phyloP scores from a whole-genome alignment of 2,797 vertebrate genomes.

The Sorex maritimensis region DNA sequence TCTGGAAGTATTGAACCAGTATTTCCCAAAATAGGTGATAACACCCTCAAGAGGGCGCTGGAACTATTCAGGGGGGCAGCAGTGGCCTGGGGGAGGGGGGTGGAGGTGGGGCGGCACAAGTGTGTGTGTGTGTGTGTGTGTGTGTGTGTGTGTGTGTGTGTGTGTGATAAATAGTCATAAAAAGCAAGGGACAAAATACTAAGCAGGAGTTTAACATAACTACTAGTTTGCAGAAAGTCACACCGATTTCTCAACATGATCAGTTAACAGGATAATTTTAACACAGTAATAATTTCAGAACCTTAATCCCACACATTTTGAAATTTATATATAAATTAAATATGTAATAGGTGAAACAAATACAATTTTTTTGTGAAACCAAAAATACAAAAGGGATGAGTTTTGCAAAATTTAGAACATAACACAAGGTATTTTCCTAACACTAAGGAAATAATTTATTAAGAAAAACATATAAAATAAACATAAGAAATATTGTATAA shows the following conservation, averaged over 20 bases:
- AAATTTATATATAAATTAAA: conserved; percentile 7
- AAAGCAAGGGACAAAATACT: conserved; percentile 74
- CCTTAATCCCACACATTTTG: conserved; percentile 57
- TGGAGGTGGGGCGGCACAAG: no score
- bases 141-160: no score
- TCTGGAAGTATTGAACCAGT: conserved; percentile 16
- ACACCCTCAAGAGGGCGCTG: no score
- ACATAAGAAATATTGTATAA: conserved; percentile 55
- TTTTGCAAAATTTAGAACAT: not conserved
- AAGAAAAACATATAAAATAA: conserved; percentile 66
- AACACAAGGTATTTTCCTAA: conserved; percentile 34
- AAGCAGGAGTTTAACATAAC: conserved; percentile 58
- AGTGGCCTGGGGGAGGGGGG: no score
- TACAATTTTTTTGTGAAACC: conserved; percentile 23
- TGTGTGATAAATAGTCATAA: conserved; percentile 53
- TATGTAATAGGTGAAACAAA: not conserved
- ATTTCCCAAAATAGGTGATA: no score
- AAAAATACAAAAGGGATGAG: conserved; percentile 16
- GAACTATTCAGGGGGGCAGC: no score
- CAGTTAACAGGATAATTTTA: conserved; percentile 51
- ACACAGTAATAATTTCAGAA: conserved; percentile 58
- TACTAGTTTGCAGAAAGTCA: conserved; percentile 43
- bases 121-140: no score
- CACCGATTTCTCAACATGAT: conserved; percentile 27
- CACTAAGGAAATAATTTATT: conserved; percentile 65